A percentile compares a stretch with the other conserved stretches of the same genome.
phyloP scores from a whole-genome alignment of 2,113 vertebrate species.

The Mormoops blainvillei region DNA sequence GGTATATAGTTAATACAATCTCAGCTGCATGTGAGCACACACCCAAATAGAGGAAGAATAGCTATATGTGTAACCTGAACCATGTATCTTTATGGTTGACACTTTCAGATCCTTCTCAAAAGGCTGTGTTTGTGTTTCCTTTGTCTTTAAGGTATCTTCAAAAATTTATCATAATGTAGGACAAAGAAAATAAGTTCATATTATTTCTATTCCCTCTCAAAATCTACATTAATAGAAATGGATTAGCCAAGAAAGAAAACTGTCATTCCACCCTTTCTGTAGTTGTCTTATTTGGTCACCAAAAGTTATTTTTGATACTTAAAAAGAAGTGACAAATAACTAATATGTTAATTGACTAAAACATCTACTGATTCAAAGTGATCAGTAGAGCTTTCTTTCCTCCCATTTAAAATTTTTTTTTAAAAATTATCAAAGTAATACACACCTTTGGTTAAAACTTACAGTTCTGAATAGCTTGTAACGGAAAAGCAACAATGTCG shows the following conservation, averaged over 20 bases:
- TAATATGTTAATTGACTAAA: neutral
- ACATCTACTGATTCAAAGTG: neutral
- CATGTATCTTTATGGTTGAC: accelerated
- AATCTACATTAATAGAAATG: neutral
- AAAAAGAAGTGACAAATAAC: neutral
- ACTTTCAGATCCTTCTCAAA: neutral
- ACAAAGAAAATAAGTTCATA: neutral
- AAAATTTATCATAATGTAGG: accelerated
- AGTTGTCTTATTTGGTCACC: neutral
- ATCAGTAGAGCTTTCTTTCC: neutral
- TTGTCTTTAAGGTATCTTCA: neutral
- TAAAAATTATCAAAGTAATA: too few species aligned
- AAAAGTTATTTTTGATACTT: neutral
- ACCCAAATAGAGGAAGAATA: accelerated
- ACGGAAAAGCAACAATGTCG: accelerated
- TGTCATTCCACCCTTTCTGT: neutral
- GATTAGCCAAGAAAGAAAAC: neutral
- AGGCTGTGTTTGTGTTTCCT: neutral
- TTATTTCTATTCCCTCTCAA: neutral
- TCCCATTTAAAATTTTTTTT: neutral
- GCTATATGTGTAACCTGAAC: neutral
- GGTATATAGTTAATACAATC: accelerated
- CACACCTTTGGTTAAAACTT: accelerated
- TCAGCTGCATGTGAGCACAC: neutral
- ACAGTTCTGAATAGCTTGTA: accelerated